phyloP scores from a whole-genome alignment of 2,113 vertebrate species.

The Tragelaphus imberbis region DNA sequence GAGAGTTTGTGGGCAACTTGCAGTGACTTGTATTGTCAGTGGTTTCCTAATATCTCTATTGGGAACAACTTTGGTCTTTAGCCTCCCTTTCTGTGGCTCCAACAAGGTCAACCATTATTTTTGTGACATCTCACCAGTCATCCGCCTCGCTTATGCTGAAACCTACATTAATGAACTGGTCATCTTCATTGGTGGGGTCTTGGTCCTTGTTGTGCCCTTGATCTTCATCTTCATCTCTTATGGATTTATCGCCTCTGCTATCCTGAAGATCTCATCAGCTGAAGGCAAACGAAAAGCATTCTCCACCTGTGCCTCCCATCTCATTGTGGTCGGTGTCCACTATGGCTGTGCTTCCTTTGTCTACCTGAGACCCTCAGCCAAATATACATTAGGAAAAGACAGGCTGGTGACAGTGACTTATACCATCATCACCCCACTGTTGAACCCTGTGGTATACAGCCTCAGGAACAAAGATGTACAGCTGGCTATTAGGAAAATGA shows the following conservation, averaged over 20 bases:
- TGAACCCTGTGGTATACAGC: conserved; percentile 66
- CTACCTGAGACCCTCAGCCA: conserved; percentile 33
- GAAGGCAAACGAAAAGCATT: conserved; percentile 46
- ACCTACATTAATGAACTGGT: conserved; percentile 46
- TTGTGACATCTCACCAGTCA: conserved; percentile 66
- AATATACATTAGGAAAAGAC: conserved; percentile 22
- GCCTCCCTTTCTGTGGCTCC: conserved; percentile 62
- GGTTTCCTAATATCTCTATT: conserved; percentile 53
- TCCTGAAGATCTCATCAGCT: conserved; percentile 48
- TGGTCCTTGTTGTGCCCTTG: neutral
- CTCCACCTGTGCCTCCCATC: conserved; percentile 53
- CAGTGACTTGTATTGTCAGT: neutral
- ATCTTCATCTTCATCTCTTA: conserved; percentile 54
- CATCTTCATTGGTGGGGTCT: conserved; percentile 54
- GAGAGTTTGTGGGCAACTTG: conserved; percentile 8
- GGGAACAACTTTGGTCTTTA: conserved; percentile 47
- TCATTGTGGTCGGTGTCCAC: conserved; percentile 51
- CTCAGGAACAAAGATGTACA: conserved; percentile 63
- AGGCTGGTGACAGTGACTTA: conserved; percentile 60
- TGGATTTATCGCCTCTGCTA: conserved; percentile 11
- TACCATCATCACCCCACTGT: conserved; percentile 56
- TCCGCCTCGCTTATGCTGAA: conserved; percentile 61
- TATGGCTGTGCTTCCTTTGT: conserved; percentile 44
- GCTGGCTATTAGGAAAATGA: conserved; percentile 28
- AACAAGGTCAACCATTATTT: conserved; percentile 69